A percentile compares a stretch with the other conserved stretches of the same genome.
These are phyloP conservation scores for Gortyna flavago DNA, from an alignment of 2,888 invertebrate genomes.

Conservation along the genomic window DNA sequence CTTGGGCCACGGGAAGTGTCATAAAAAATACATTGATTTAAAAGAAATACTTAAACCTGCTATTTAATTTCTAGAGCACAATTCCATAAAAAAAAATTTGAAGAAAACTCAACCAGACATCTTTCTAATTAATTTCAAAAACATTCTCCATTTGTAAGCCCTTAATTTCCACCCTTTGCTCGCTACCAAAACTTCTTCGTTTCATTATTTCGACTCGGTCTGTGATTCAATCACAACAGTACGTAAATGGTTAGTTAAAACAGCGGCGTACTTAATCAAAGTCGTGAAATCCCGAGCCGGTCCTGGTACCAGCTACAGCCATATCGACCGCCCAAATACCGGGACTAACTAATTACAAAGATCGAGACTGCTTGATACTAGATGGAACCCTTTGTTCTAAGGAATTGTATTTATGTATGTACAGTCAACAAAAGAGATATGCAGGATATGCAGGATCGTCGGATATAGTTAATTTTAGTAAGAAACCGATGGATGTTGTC, in stretches of 20 bases:
- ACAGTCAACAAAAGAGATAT: background rate
- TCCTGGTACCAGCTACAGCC: slow-evolving; percentile 12
- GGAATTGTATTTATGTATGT: background rate
- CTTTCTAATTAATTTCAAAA: slow-evolving; percentile 23
- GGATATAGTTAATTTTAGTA: no score
- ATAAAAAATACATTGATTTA: background rate
- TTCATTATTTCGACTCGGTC: slow-evolving; percentile 44
- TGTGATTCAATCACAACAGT: slow-evolving; percentile 50
- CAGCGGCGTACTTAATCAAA: slow-evolving; percentile 44
- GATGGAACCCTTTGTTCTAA: slow-evolving; percentile 9
- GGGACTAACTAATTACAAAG: slow-evolving; percentile 45
- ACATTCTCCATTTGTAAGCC: slow-evolving; percentile 13
- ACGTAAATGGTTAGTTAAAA: slow-evolving; percentile 52
- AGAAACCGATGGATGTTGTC: no score
- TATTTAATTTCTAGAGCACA: background rate
- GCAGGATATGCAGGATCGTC: no score
- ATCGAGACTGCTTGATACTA: slow-evolving; percentile 31
- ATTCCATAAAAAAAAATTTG: background rate
- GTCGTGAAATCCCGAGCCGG: slow-evolving; percentile 43
- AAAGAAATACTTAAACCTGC: background rate
- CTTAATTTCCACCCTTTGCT: slow-evolving; percentile 9
- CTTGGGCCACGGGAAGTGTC: background rate
- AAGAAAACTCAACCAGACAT: background rate
- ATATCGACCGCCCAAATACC: slow-evolving; percentile 51
- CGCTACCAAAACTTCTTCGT: slow-evolving; percentile 17